Percentiles rank a stretch among this genome's conserved stretches.
These are phyloP conservation scores for Campoplex nolae DNA, from an alignment of 2,888 invertebrate genomes.

Conservation along the genomic window DNA sequence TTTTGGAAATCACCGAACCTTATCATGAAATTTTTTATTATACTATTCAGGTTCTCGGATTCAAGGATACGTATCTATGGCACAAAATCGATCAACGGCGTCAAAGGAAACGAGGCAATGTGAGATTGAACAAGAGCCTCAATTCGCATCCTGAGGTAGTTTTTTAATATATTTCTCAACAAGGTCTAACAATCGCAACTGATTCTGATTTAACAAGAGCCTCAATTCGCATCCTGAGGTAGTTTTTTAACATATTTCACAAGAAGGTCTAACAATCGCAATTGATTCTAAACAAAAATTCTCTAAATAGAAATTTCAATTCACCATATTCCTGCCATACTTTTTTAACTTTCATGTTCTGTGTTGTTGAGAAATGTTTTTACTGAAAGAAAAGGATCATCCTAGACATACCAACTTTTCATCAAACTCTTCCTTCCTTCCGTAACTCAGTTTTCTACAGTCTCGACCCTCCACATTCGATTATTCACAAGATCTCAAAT, in stretches of 20 bases:
- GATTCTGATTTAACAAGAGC: constrained; percentile 81
- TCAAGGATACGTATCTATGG: constrained; percentile 89
- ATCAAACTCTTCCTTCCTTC: constrained; percentile 5
- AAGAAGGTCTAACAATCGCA: background rate
- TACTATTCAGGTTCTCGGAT: constrained; percentile 86
- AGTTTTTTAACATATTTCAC: constrained; percentile 11
- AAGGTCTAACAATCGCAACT: background rate
- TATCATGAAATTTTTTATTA: background rate
- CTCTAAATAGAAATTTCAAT: background rate
- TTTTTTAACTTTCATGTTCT: constrained; percentile 1
- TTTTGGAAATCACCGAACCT: background rate
- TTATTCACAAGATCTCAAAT: constrained; percentile 20
- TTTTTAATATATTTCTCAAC: background rate
- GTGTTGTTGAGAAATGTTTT: background rate
- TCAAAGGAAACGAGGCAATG: constrained; percentile 87
- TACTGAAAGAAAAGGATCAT: background rate
- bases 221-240: constrained; percentile 76
- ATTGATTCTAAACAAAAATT: background rate
- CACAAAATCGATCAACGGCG: constrained; percentile 87
- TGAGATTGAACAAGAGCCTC: constrained; percentile 85
- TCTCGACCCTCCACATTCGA: background rate
- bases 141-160: constrained; percentile 75
- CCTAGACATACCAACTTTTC: background rate
- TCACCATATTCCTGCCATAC: background rate
- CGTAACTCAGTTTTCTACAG: constrained; percentile 13